Percentiles rank a stretch among this genome's conserved stretches.
Conservation (phyloP, 2,797 vertebrate species). For the Sitta carolinensis region DNA sequence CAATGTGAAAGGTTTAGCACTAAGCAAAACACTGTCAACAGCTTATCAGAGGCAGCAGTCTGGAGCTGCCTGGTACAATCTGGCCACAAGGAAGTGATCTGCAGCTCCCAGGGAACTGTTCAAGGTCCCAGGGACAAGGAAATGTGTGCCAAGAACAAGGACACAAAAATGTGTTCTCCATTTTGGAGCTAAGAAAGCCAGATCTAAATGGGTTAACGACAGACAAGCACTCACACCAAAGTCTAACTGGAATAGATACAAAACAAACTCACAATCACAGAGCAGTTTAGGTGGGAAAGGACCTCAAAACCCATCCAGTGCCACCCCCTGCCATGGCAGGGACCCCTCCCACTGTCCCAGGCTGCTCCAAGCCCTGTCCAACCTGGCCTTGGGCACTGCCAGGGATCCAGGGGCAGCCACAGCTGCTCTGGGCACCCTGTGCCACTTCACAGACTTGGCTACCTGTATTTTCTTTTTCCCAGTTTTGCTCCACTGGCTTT, state of each 20-base stretch:
- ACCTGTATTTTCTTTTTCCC: not conserved
- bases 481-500: not conserved
- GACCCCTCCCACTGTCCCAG: not conserved
- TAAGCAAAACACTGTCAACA: not conserved
- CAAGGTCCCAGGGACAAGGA: not conserved
- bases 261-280: not conserved
- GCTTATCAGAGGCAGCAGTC: not conserved
- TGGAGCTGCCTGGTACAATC: not conserved
- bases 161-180: not conserved
- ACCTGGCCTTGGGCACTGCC: fast-evolving
- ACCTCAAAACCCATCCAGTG: fast-evolving
- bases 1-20: not conserved
- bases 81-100: not conserved
- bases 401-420: not conserved
- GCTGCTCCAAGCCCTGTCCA: fast-evolving
- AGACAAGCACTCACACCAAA: not conserved
- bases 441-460: not conserved
- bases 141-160: not conserved
- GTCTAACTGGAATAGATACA: not conserved
- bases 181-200: not conserved
- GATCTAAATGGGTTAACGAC: not conserved
- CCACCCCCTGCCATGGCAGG: not conserved
- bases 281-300: not conserved
- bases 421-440: not conserved
- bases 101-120: not conserved